Conservation (phyloP, 92 coral and sea anemone species). For the Zoanthus solanderi region DNA sequence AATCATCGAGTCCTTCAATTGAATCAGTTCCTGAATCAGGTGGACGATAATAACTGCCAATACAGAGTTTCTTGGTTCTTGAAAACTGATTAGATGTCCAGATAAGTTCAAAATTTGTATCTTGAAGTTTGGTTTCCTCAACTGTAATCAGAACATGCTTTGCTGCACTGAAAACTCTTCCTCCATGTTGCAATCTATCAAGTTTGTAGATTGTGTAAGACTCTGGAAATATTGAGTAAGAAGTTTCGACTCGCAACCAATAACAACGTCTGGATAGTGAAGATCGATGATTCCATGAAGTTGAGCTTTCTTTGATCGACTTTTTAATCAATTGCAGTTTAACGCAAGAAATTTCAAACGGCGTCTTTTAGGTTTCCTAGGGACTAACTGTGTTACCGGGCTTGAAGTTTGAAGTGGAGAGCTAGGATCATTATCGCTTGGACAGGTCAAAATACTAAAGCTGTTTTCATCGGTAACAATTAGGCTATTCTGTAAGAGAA, state of each 20-base stretch:
- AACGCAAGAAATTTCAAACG: neutral
- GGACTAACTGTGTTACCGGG: constrained; percentile 1
- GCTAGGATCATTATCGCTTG: neutral
- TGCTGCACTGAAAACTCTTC: neutral
- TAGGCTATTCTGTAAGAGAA: constrained; percentile 33
- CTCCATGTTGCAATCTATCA: constrained; percentile 5
- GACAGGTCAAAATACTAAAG: neutral
- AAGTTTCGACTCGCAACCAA: constrained; percentile 17
- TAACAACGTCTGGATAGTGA: neutral
- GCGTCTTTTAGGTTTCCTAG: constrained; percentile 17
- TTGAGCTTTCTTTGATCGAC: neutral
- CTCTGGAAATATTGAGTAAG: neutral
- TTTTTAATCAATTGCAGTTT: constrained; percentile 6
- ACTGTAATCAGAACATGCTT: neutral
- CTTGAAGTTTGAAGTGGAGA: constrained; percentile 27
- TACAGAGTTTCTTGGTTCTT: neutral
- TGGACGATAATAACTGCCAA: no score
- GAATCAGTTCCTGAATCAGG: neutral
- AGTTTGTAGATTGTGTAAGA: neutral
- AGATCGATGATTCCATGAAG: constrained; percentile 7
- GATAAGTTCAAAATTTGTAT: neutral
- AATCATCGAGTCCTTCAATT: neutral
- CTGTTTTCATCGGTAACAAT: constrained; percentile 10
- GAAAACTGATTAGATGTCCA: neutral
- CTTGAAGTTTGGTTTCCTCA: constrained; percentile 8